A percentile compares a stretch with the other conserved stretches of the same genome.
Conservation (phyloP, 2,797 vertebrate genomes). For the Pampus argenteus region DNA sequence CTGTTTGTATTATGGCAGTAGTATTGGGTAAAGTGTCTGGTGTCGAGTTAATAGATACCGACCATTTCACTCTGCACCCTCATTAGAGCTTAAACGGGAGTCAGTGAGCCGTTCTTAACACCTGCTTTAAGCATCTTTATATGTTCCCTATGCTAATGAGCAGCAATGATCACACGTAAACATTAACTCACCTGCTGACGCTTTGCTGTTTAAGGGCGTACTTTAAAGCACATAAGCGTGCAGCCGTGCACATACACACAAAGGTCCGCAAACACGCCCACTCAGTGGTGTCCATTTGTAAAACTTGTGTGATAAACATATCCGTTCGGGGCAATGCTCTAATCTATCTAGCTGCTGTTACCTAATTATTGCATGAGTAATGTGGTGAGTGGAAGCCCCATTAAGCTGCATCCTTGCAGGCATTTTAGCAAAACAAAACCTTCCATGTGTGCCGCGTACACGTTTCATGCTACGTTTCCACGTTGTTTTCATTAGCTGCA, state of each 20-base stretch:
- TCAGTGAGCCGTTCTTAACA: slow-evolving; percentile 52
- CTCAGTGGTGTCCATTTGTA: slow-evolving; percentile 22
- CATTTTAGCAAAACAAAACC: slow-evolving; percentile 54
- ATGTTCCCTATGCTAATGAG: slow-evolving; percentile 51
- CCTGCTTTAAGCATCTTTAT: slow-evolving; percentile 6
- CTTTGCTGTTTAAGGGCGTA: slow-evolving; percentile 33
- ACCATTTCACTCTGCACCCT: slow-evolving; percentile 14
- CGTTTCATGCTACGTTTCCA: slow-evolving; percentile 36
- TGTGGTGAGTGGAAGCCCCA: slow-evolving; percentile 41
- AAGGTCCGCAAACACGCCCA: slow-evolving; percentile 51
- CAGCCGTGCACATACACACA: slow-evolving; percentile 46
- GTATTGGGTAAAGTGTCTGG: background rate
- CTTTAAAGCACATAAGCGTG: slow-evolving; percentile 62
- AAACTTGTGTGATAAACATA: slow-evolving; percentile 34
- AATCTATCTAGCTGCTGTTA: slow-evolving; percentile 46
- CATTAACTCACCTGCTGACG: slow-evolving; percentile 59
- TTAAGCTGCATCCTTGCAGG: slow-evolving; percentile 55
- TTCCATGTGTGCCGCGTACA: slow-evolving; percentile 30
- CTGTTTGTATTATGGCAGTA: background rate
- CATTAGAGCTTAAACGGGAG: slow-evolving; percentile 41
- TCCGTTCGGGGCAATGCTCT: slow-evolving; percentile 41
- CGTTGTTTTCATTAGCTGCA: slow-evolving; percentile 7
- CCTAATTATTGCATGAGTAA: slow-evolving; percentile 59
- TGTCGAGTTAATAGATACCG: slow-evolving; percentile 52
- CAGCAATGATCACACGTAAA: slow-evolving; percentile 47